These are phyloP conservation scores for Drosophila micromelanica DNA, from an alignment of 1,140 invertebrate genomes.

Conservation along the genomic window DNA sequence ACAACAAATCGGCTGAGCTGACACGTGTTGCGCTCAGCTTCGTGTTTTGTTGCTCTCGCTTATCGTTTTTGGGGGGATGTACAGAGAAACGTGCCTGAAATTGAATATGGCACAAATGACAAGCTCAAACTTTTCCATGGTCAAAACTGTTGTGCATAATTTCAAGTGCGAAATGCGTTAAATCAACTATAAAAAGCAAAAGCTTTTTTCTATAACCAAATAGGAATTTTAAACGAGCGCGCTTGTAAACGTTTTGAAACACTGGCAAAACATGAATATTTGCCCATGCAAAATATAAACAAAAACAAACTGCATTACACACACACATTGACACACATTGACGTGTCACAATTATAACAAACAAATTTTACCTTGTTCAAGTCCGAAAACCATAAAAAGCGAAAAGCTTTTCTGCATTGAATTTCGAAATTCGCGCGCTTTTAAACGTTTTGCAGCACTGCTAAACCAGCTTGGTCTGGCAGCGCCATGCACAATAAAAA, in stretches of 20 bases:
- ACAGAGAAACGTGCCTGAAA: constrained; percentile 37
- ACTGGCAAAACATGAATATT: background rate
- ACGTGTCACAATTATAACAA: constrained; percentile 18
- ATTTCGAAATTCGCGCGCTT: background rate
- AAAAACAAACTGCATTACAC: background rate
- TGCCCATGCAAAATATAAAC: too few species aligned
- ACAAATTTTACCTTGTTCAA: constrained; percentile 30
- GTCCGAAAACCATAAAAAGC: background rate
- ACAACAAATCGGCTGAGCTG: constrained; percentile 37
- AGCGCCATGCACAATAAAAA: background rate
- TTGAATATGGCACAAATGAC: constrained; percentile 29
- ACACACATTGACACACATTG: too few species aligned
- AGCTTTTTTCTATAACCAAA: background rate
- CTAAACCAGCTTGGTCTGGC: background rate
- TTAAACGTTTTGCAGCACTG: constrained; percentile 5
- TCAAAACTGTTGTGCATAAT: constrained; percentile 11
- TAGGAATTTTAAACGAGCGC: constrained; percentile 6
- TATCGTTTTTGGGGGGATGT: constrained; percentile 16
- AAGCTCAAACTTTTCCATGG: constrained; percentile 34
- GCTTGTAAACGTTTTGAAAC: background rate
- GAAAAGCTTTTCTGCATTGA: constrained; percentile 3
- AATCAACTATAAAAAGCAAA: constrained; percentile 2
- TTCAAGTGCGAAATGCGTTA: constrained; percentile 8
- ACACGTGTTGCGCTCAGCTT: constrained; percentile 55
- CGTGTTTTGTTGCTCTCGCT: constrained; percentile 10